Conservation (phyloP, 2,797 vertebrate species). For the Tiaroga cobitis region DNA sequence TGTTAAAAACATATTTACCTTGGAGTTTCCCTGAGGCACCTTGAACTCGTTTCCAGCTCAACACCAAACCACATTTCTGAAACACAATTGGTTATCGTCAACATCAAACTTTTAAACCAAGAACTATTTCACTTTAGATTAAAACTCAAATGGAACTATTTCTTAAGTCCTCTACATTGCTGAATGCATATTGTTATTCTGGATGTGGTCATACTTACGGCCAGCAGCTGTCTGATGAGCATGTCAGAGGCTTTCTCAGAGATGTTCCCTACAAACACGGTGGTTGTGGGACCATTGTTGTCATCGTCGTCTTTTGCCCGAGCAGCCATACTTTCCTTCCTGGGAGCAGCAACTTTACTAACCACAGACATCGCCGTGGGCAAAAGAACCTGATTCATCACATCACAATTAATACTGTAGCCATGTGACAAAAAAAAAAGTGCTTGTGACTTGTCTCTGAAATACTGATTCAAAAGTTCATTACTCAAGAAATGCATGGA, state of each 20-base stretch:
- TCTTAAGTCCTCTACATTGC: background rate
- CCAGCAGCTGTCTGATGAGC: constrained; percentile 95
- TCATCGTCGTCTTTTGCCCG: constrained; percentile 88
- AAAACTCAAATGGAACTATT: background rate
- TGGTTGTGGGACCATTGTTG: constrained; percentile 94
- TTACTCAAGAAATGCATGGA: background rate
- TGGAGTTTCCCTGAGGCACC: constrained; percentile 99
- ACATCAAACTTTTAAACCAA: background rate
- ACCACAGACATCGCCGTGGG: constrained; percentile 89
- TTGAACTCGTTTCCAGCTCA: constrained; percentile 99
- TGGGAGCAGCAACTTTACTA: constrained; percentile 88
- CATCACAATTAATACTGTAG: background rate
- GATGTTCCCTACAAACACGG: constrained; percentile 98
- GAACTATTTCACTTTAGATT: background rate
- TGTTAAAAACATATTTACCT: constrained; percentile 77
- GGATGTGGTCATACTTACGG: constrained; percentile 81
- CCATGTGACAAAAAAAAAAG: background rate
- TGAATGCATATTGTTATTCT: background rate
- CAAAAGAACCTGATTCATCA: constrained; percentile 83
- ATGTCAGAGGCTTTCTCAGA: constrained; percentile 99
- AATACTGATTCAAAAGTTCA: background rate
- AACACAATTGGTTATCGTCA: constrained; percentile 57
- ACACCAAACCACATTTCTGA: constrained; percentile 99
- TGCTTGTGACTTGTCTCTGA: background rate
- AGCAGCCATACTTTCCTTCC: constrained; percentile 84